phyloP scores from a whole-genome alignment of 2,888 invertebrate genomes.

The Eupithecia inturbata region DNA sequence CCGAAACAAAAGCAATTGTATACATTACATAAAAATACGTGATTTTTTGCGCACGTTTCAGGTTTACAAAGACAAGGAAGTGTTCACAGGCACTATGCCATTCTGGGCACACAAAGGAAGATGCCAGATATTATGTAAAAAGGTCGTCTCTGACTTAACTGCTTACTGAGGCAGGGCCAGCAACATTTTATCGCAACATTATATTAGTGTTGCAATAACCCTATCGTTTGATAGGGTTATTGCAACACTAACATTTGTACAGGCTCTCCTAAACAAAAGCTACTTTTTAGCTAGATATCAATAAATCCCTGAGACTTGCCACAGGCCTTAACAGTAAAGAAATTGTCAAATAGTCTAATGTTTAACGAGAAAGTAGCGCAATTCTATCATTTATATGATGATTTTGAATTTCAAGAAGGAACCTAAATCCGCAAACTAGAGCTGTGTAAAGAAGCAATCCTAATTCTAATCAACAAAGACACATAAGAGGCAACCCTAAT shows the following conservation, averaged over 20 bases:
- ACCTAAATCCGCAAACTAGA: neutral
- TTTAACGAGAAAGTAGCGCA: neutral
- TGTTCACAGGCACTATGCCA: slow-evolving; percentile 13
- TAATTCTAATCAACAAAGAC: slow-evolving; percentile 15
- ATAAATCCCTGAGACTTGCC: neutral
- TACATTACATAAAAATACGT: slow-evolving; percentile 27
- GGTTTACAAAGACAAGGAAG: slow-evolving; percentile 29
- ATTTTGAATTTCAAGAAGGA: no score
- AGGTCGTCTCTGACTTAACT: slow-evolving; percentile 2
- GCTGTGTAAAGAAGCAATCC: slow-evolving; percentile 15
- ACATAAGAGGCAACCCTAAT: slow-evolving; percentile 29
- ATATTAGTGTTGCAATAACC: no score
- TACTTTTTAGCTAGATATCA: no score
- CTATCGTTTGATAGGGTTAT: neutral
- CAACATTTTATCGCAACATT: neutral
- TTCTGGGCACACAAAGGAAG: slow-evolving; percentile 23
- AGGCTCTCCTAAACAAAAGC: no score
- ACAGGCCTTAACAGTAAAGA: neutral
- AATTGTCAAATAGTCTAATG: neutral
- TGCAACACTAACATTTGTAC: neutral
- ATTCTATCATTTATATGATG: neutral
- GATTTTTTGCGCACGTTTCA: slow-evolving; percentile 27
- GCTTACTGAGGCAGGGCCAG: neutral
- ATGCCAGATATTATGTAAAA: slow-evolving; percentile 30
- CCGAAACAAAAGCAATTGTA: slow-evolving; percentile 13